Evolutionary conservation across 2,888 invertebrate genomes (phyloP).

Genomic region (Mesorhabditis spiculigera): DNA sequence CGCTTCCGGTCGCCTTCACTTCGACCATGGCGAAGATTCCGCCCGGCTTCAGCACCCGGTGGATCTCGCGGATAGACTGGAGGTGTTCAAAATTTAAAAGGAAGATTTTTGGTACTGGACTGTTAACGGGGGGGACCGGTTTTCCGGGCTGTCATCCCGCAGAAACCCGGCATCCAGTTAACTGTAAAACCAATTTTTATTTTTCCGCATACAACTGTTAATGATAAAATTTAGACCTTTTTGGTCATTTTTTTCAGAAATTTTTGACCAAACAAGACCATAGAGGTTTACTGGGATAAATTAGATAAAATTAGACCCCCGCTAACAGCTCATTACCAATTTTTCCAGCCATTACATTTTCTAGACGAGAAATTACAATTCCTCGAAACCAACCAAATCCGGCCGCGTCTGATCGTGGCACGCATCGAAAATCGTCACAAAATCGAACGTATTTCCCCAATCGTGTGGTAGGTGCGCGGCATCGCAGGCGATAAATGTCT

Average conservation of each 20-base stretch:
- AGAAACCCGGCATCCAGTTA: too few relatives aligned
- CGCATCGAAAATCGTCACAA: conserved; percentile 46
- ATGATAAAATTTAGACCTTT: too few relatives aligned
- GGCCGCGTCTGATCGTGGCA: conserved; percentile 47
- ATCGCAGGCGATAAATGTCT: conserved; percentile 27
- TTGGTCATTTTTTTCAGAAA: too few relatives aligned
- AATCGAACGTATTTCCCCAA: conserved; percentile 39
- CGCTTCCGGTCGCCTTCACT: conserved; percentile 30
- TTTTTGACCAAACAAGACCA: too few relatives aligned
- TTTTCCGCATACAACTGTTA: too few relatives aligned
- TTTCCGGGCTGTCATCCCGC: too few relatives aligned
- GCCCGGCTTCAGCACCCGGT: conserved; percentile 44
- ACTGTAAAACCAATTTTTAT: too few relatives aligned
- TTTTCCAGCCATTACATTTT: too few relatives aligned
- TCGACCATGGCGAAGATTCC: conserved; percentile 47
- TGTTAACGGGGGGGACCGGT: background rate
- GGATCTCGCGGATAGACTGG: conserved; percentile 39
- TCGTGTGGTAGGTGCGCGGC: conserved; percentile 29
- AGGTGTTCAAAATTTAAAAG: conserved; percentile 5
- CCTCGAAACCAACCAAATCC: conserved; percentile 30
- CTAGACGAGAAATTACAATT: too few relatives aligned
- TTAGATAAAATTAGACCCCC: too few relatives aligned
- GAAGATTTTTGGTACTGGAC: background rate
- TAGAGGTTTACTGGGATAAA: too few relatives aligned
- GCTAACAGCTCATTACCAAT: too few relatives aligned